Evolutionary conservation across 2,113 vertebrate genomes (phyloP).

Genomic region (Triplophysa siluroides): DNA sequence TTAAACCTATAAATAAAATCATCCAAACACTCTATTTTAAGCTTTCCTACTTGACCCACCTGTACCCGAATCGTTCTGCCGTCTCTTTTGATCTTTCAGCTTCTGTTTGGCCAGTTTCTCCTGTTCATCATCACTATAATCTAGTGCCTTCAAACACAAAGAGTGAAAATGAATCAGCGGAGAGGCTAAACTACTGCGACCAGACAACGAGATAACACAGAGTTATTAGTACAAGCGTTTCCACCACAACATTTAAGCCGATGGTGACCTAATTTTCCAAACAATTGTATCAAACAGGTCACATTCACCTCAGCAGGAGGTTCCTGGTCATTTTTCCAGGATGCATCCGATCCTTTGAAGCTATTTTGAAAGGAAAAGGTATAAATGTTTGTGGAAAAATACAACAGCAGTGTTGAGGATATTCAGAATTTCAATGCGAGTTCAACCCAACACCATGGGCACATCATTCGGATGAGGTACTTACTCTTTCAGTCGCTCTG

Average conservation of each 20-base stretch:
- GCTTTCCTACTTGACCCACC: conserved; percentile 17
- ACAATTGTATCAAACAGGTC: neutral
- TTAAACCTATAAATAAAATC: neutral
- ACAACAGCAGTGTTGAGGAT: neutral
- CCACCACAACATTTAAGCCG: neutral
- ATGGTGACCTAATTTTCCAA: conserved; percentile 2
- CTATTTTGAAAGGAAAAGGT: conserved; percentile 61
- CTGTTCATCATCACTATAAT: conserved; percentile 94
- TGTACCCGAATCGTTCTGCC: conserved; percentile 53
- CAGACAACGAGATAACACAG: neutral
- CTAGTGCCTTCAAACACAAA: conserved; percentile 77
- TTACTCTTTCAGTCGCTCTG: conserved; percentile 78
- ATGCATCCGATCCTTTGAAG: conserved; percentile 90
- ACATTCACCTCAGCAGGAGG: conserved; percentile 85
- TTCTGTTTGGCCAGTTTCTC: conserved; percentile 85
- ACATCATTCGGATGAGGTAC: conserved; percentile 38
- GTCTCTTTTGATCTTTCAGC: conserved; percentile 72
- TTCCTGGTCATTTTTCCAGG: conserved; percentile 96
- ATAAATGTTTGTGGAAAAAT: neutral
- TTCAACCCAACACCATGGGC: neutral
- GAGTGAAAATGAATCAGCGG: neutral
- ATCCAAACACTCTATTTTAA: neutral
- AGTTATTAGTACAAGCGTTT: neutral
- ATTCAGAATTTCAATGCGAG: neutral
- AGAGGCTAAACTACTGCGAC: conserved; percentile 3